These are phyloP conservation scores for Drosophila austrosaltans DNA, from an alignment of 2,888 invertebrate genomes.

Conservation along the genomic window DNA sequence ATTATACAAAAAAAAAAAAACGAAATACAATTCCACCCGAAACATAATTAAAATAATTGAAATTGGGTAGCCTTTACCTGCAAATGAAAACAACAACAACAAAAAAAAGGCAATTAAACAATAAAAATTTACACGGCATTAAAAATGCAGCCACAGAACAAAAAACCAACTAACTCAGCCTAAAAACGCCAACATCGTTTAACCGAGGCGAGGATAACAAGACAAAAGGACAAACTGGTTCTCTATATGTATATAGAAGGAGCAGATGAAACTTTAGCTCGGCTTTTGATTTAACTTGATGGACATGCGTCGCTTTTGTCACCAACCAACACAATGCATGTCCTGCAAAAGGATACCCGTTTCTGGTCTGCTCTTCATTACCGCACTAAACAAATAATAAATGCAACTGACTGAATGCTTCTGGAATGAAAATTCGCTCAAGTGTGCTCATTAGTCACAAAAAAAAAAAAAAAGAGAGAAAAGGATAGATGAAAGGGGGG, in stretches of 20 bases:
- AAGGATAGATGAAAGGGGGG: slow-evolving; percentile 22
- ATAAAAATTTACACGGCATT: slow-evolving; percentile 68
- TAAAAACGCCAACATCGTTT: slow-evolving; percentile 40
- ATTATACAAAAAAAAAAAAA: slow-evolving; percentile 49
- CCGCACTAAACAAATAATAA: slow-evolving; percentile 56
- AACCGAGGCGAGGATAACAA: slow-evolving; percentile 29
- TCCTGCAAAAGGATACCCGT: slow-evolving; percentile 63
- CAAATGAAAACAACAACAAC: slow-evolving; percentile 4
- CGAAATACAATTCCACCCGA: slow-evolving; percentile 27
- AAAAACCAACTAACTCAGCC: neutral
- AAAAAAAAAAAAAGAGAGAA: neutral
- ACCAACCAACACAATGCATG: slow-evolving; percentile 56
- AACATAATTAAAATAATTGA: slow-evolving; percentile 71
- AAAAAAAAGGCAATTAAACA: slow-evolving; percentile 68
- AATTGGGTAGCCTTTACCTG: slow-evolving; percentile 33
- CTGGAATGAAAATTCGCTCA: slow-evolving; percentile 47
- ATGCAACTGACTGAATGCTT: slow-evolving; percentile 47
- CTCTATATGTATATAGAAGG: too few species aligned
- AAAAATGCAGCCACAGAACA: slow-evolving; percentile 44
- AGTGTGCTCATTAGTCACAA: slow-evolving; percentile 68
- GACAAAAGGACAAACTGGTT: slow-evolving; percentile 43
- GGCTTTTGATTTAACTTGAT: slow-evolving; percentile 63
- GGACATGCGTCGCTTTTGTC: slow-evolving; percentile 59
- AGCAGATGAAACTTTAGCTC: slow-evolving; percentile 15
- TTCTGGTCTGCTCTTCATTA: slow-evolving; percentile 56